A percentile compares a stretch with the other conserved stretches of the same genome.
Conservation (phyloP, 2,888 invertebrate genomes). For the Sarcophaga subvicina region DNA sequence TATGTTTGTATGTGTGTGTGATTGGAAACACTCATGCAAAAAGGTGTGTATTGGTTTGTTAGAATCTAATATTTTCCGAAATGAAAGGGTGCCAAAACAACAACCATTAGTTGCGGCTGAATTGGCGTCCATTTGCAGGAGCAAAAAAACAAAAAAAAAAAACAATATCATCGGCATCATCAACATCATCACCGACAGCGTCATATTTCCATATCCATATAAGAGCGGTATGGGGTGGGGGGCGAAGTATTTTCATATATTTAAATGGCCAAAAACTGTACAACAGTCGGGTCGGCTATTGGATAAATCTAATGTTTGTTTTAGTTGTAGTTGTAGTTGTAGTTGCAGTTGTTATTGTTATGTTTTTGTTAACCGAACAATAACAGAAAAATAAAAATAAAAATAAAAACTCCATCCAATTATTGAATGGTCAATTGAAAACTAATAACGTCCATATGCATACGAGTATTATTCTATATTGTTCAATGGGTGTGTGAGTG, state of each 20-base stretch:
- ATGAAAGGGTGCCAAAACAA: conserved; percentile 68
- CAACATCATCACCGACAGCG: conserved; percentile 42
- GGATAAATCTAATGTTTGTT: conserved; percentile 48
- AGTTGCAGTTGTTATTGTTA: conserved; percentile 5
- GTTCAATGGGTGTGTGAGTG: conserved; percentile 1
- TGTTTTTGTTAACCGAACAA: conserved; percentile 21
- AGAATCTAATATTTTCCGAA: conserved; percentile 63
- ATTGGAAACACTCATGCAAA: conserved; percentile 47
- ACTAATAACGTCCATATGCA: conserved; percentile 20
- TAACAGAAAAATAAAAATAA: conserved; percentile 4
- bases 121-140: conserved; percentile 74
- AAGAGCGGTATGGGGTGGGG: not conserved
- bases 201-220: conserved; percentile 25
- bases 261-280: conserved; percentile 47
- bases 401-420: conserved; percentile 61
- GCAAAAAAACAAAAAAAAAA: conserved; percentile 26
- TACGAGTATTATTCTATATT: not conserved
- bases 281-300: conserved; percentile 27
- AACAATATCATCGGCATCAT: conserved; percentile 19
- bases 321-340: conserved; percentile 6
- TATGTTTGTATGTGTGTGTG: not conserved
- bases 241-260: conserved; percentile 34
- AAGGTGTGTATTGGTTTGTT: conserved; percentile 68
- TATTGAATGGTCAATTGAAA: conserved; percentile 66
- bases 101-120: conserved; percentile 79